Evolutionary conservation across 2,113 vertebrate species (phyloP), one percentile per base, ranked within the genome.

Genomic region (Pogonocichla stellata): DNA sequence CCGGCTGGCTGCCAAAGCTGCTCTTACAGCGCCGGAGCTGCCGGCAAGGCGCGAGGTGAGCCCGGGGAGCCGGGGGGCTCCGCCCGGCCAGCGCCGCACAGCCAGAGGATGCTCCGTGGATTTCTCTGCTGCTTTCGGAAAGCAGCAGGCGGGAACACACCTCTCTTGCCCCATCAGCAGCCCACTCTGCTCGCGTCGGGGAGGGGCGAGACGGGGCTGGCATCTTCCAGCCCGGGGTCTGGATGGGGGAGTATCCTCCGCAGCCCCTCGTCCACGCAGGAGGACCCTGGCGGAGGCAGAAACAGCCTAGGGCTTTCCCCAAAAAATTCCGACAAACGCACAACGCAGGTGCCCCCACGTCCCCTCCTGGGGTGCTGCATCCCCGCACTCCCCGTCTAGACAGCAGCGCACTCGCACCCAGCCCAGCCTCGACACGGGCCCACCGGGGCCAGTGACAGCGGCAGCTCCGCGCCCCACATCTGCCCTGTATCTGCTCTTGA

Each of bases 191-290:
- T 53, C 2, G 2, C 0, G 1, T 5, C 33, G 7, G 29, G 45
- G 22, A 86, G 6, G 20, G 26, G 20, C 3, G 1, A 25, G 25
- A 31, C 0, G 2, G 16, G 22, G 22, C 23, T 5, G 0, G 70
- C 7, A 1, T 16, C 17, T 57, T n/a, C 28, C 34, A 17, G 36
- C 31, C 14, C 2, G 1, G 20, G 18, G 6, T 28, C 7, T 1
- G 40, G 25, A 38, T 4, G 10, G 33, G 12, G 12, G 9, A 3
- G 5, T 14, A 15, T 22, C 31, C 34, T 10, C 29, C 5, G 10
- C 70, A 65, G 23, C 25, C 20, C 24, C 54, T 9, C 13, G 4
- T 20, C 23, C 42, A 38, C 56, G 26, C 29, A 50, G 16, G 2
- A 25, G 6, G 15, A 36, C 10, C 33, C 11, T 14, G 17, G 14